Evolutionary conservation across 2,113 vertebrate genomes (phyloP).

Genomic region (Tragulus kanchil): DNA sequence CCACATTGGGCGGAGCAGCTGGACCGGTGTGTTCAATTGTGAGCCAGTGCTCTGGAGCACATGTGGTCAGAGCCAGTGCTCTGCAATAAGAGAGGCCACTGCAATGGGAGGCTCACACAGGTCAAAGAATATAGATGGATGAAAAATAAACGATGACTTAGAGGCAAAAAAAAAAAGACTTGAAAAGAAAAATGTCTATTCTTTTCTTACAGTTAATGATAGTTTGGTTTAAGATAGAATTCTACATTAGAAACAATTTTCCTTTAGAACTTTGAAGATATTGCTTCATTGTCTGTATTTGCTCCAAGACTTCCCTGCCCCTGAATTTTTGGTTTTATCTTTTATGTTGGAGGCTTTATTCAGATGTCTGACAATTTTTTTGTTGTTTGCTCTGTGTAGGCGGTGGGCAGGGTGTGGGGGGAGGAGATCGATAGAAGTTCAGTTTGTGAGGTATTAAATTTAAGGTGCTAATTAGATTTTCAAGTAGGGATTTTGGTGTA

Average conservation of each 20-base stretch:
- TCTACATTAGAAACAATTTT: not conserved
- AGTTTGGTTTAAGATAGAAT: not conserved
- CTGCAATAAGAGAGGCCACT: too few species aligned
- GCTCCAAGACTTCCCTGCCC: not conserved
- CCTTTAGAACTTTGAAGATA: not conserved
- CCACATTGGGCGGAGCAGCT: too few species aligned
- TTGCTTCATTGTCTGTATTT: not conserved
- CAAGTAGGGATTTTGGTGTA: not conserved
- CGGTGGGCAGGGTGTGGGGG: too few species aligned
- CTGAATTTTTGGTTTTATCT: not conserved
- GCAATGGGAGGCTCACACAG: too few species aligned
- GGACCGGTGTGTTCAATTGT: too few species aligned
- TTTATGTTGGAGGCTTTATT: not conserved
- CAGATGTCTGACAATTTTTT: not conserved
- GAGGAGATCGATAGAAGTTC: not conserved
- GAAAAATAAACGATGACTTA: too few species aligned
- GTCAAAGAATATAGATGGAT: too few species aligned
- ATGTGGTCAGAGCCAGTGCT: too few species aligned
- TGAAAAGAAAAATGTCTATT: not conserved
- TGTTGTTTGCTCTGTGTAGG: not conserved
- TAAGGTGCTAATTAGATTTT: not conserved
- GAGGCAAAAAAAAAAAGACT: too few species aligned
- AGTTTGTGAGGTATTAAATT: not conserved
- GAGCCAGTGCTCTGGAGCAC: too few species aligned
- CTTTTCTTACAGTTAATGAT: not conserved